Evolutionary conservation across 2,888 invertebrate species (phyloP).

Genomic region (Noctua pronuba): DNA sequence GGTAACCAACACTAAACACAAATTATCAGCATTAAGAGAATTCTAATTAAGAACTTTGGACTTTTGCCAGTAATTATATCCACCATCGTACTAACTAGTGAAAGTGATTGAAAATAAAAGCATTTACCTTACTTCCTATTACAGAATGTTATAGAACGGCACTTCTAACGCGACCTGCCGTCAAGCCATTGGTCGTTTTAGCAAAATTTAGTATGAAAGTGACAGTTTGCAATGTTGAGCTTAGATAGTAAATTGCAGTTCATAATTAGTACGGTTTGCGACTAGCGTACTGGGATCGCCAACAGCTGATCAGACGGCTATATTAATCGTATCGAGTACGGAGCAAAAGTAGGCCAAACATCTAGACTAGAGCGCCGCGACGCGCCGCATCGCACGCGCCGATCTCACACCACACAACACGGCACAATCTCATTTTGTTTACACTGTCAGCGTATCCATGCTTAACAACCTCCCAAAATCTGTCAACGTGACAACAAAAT

Average conservation of each 20-base stretch:
- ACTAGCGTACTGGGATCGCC: constrained; percentile 78
- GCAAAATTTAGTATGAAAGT: constrained; percentile 61
- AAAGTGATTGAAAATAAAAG: constrained; percentile 73
- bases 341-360: constrained; percentile 89
- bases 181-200: constrained; percentile 40
- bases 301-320: constrained; percentile 90
- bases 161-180: constrained; percentile 44
- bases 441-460: constrained; percentile 80
- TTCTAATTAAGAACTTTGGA: constrained; percentile 84
- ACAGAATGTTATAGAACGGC: constrained; percentile 52
- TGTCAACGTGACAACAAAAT: constrained; percentile 83
- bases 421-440: constrained; percentile 82
- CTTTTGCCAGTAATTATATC: constrained; percentile 79
- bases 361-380: constrained; percentile 82
- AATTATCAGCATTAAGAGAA: constrained; percentile 78
- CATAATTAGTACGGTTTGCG: constrained; percentile 74
- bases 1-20: constrained; percentile 65
- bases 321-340: constrained; percentile 87
- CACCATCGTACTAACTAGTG: constrained; percentile 70
- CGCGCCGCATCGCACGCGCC: constrained; percentile 79
- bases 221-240: constrained; percentile 59
- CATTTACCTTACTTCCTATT: constrained; percentile 74
- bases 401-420: constrained; percentile 74
- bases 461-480: constrained; percentile 75
- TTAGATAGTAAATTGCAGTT: constrained; percentile 63